These are phyloP conservation scores for Catamblyrhynchus diadema DNA, from an alignment of 2,797 vertebrate genomes.

Conservation along the genomic window DNA sequence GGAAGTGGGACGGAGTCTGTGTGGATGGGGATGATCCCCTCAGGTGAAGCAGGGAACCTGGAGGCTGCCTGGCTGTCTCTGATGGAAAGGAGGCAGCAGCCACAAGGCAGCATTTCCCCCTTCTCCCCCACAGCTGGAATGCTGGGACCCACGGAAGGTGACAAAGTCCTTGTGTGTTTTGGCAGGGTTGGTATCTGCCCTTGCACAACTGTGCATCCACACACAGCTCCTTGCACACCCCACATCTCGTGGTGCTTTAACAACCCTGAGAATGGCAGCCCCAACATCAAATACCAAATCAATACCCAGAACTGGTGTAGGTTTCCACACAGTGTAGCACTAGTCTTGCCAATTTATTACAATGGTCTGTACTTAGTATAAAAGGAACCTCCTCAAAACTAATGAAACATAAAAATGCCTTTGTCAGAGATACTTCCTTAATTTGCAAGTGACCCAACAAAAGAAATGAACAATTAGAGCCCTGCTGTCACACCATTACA, in stretches of 20 bases:
- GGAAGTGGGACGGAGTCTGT: fast-evolving
- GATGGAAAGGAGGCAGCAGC: not conserved
- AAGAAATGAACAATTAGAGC: not conserved
- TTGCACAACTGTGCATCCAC: fast-evolving
- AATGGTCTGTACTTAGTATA: not conserved
- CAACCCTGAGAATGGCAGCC: fast-evolving
- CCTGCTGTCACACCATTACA: not conserved
- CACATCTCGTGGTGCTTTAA: not conserved
- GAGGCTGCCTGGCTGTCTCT: not conserved
- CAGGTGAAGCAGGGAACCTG: not conserved
- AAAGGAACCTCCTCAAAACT: not conserved
- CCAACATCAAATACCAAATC: not conserved
- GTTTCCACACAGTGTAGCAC: not conserved
- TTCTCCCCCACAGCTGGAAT: not conserved
- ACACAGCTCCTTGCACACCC: not conserved
- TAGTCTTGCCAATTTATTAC: not conserved
- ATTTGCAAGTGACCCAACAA: not conserved
- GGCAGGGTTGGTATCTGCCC: not conserved
- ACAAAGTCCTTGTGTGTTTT: not conserved
- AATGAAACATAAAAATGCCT: not conserved
- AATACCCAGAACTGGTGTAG: fast-evolving
- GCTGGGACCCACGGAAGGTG: not conserved
- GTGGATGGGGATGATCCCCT: fast-evolving
- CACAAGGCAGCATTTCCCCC: not conserved
- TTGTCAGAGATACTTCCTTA: not conserved